These are phyloP conservation scores for Steinernema scapterisci DNA, from an alignment of 2,888 invertebrate species.

Conservation along the genomic window DNA sequence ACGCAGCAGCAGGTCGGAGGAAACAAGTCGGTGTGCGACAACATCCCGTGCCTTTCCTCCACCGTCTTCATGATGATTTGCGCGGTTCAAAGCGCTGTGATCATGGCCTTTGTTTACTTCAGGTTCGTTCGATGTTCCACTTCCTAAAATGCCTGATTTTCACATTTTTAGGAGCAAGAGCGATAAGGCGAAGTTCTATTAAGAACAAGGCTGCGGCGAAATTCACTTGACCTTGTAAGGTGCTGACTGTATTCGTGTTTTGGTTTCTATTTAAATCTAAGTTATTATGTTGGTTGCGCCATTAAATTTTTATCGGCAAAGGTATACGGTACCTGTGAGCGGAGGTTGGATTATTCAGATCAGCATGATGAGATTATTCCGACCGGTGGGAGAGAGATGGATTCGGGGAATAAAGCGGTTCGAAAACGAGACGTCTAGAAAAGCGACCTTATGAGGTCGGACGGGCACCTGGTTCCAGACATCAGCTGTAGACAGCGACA, in stretches of 20 bases:
- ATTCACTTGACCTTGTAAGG: slow-evolving; percentile 30
- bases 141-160: background rate
- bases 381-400: too few species aligned
- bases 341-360: too few species aligned
- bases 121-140: slow-evolving; percentile 44
- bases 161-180: slow-evolving; percentile 59
- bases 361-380: too few species aligned
- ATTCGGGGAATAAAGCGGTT: too few species aligned
- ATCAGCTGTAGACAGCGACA: too few species aligned
- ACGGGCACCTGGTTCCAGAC: too few species aligned
- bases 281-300: background rate
- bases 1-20: slow-evolving; percentile 25
- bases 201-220: slow-evolving; percentile 19
- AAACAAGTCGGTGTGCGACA: slow-evolving; percentile 38
- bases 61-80: slow-evolving; percentile 58
- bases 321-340: too few species aligned
- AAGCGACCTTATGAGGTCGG: too few species aligned
- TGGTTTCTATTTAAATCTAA: background rate
- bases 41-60: slow-evolving; percentile 51
- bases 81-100: slow-evolving; percentile 54
- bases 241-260: background rate
- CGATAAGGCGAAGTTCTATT: slow-evolving; percentile 67
- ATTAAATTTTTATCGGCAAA: too few species aligned
- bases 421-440: too few species aligned
- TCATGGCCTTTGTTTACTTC: slow-evolving; percentile 58